Percentiles rank a stretch among this genome's conserved stretches.
Evolutionary conservation across 2,113 vertebrate species (phyloP).

Genomic region (Malurus cyaneus): DNA sequence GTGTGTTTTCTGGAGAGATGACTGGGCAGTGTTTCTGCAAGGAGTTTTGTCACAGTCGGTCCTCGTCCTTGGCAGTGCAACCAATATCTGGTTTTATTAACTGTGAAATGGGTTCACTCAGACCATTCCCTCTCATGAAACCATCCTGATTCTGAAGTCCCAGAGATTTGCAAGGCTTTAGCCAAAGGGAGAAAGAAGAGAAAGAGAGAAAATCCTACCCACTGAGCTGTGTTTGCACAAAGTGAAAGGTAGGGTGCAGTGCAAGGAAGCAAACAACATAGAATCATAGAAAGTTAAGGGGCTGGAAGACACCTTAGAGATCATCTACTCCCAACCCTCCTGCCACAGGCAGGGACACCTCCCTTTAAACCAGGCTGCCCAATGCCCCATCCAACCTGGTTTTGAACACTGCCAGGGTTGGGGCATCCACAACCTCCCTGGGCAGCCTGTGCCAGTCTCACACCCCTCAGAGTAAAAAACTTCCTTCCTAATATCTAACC

Average conservation of each 20-base stretch:
- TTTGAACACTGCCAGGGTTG: neutral
- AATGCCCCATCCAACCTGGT: neutral
- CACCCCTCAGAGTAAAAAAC: neutral
- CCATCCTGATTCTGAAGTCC: neutral
- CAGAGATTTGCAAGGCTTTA: neutral
- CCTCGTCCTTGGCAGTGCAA: fast-evolving
- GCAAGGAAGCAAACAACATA: neutral
- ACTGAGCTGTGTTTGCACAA: neutral
- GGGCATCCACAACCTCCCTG: neutral
- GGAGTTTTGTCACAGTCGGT: neutral
- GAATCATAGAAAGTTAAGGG: neutral
- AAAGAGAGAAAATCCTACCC: neutral
- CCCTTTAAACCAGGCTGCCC: neutral
- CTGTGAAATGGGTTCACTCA: neutral
- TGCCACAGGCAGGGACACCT: neutral
- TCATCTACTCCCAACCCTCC: neutral
- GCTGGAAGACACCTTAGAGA: neutral
- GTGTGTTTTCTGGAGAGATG: neutral
- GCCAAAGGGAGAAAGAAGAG: neutral
- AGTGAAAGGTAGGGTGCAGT: fast-evolving
- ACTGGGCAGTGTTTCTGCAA: neutral
- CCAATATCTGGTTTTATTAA: neutral
- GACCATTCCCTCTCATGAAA: neutral
- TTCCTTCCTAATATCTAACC: neutral
- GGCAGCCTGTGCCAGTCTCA: neutral